Conservation (phyloP, 2,888 invertebrate genomes). For the Apamea monoglypha region DNA sequence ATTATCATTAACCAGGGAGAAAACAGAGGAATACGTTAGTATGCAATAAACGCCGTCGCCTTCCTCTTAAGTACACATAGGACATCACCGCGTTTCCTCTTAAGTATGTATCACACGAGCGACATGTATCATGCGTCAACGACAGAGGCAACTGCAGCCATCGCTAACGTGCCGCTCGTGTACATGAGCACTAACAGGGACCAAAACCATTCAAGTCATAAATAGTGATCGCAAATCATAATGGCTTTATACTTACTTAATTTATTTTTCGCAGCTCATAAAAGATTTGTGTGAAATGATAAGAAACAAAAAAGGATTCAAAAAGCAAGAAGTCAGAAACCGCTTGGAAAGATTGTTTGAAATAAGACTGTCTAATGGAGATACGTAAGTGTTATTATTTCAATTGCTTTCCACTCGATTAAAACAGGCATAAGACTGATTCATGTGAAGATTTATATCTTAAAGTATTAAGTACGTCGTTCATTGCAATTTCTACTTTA, state of each 20-base stretch:
- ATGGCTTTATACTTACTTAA: background rate
- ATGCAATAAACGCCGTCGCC: background rate
- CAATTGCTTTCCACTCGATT: background rate
- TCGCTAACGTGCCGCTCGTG: background rate
- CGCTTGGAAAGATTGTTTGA: conserved; percentile 82
- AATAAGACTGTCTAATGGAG: conserved; percentile 83
- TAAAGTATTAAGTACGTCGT: background rate
- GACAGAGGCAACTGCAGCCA: background rate
- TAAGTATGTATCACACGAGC: background rate
- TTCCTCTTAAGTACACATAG: background rate
- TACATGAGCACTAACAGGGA: background rate
- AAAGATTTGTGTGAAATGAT: conserved; percentile 83
- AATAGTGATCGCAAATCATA: background rate
- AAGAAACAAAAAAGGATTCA: conserved; percentile 75
- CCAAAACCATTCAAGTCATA: background rate
- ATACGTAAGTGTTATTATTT: conserved; percentile 80
- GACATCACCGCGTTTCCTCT: background rate
- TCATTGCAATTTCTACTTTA: background rate
- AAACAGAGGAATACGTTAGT: background rate
- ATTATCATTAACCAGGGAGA: background rate
- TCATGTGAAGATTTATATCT: background rate
- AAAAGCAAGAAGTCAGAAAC: conserved; percentile 75
- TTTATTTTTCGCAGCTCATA: conserved; percentile 77
- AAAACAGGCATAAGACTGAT: background rate
- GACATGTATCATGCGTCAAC: background rate